A percentile compares a stretch with the other conserved stretches of the same genome.
phyloP scores from a whole-genome alignment of 2,888 invertebrate genomes.

The Aphidius colemani region DNA sequence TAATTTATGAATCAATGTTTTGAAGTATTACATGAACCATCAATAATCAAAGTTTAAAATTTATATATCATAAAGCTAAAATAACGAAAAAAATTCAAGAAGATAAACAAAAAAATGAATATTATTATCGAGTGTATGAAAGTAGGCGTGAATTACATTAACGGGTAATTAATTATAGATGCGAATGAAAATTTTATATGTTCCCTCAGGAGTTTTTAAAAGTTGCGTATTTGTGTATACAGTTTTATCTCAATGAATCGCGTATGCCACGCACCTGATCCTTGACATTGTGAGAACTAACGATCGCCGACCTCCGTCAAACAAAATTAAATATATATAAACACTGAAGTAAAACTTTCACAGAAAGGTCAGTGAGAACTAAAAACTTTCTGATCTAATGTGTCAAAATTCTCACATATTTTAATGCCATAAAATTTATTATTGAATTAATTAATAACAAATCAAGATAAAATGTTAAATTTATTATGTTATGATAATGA shows the following conservation, averaged over 20 bases:
- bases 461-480: too few species aligned
- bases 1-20: background rate
- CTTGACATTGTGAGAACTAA: conserved; percentile 40
- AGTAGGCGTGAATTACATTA: conserved; percentile 9
- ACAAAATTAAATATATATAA: conserved; percentile 16
- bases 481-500: too few species aligned
- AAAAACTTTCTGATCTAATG: conserved; percentile 12
- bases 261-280: conserved; percentile 32
- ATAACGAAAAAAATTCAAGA: background rate
- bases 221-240: too few species aligned
- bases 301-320: conserved; percentile 35
- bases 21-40: background rate
- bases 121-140: conserved; percentile 1
- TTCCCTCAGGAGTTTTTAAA: too few species aligned
- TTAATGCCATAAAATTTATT: too few species aligned
- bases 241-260: background rate
- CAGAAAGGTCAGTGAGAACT: conserved; percentile 25
- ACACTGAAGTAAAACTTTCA: background rate
- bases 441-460: too few species aligned
- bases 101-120: background rate
- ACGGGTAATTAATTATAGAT: conserved; percentile 27
- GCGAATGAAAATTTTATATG: conserved; percentile 21
- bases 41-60: background rate
- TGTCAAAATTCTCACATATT: too few species aligned
- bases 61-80: background rate